A percentile compares a stretch with the other conserved stretches of the same genome.
These are phyloP conservation scores for Passer domesticus DNA, from an alignment of 2,113 vertebrate genomes.

Conservation along the genomic window DNA sequence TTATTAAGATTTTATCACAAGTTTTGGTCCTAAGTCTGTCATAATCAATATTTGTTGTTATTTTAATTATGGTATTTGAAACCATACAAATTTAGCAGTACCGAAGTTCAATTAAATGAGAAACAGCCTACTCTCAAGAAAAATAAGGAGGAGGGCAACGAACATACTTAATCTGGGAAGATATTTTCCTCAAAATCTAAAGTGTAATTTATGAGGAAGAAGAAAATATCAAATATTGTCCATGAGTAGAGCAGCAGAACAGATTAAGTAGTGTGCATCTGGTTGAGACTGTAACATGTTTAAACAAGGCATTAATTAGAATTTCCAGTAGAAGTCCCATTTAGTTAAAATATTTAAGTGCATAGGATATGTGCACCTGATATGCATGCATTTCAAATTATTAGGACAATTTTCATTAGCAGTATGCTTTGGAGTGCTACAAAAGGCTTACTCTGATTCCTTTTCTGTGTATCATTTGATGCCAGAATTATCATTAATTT, in stretches of 20 bases:
- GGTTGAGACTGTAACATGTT: not conserved
- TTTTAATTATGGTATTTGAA: not conserved
- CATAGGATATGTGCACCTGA: not conserved
- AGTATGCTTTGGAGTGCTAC: not conserved
- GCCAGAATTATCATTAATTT: not conserved
- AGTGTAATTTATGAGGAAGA: not conserved
- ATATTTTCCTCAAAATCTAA: not conserved
- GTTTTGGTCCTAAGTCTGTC: not conserved
- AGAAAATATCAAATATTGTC: not conserved
- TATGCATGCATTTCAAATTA: slow-evolving; percentile 27
- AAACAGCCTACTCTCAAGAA: not conserved
- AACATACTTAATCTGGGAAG: not conserved
- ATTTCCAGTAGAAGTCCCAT: not conserved
- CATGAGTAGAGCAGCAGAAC: not conserved
- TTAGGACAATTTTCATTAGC: slow-evolving; percentile 51
- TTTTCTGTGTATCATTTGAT: not conserved
- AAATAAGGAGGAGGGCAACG: not conserved
- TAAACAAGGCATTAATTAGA: not conserved
- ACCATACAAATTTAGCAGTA: not conserved
- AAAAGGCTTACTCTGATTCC: not conserved
- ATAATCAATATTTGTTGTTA: not conserved
- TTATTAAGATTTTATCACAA: not conserved
- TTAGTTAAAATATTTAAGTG: not conserved
- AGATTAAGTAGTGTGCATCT: not conserved
- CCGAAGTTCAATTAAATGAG: not conserved